Conservation (phyloP, 2,888 invertebrate species). For the Eudemis profundana region DNA sequence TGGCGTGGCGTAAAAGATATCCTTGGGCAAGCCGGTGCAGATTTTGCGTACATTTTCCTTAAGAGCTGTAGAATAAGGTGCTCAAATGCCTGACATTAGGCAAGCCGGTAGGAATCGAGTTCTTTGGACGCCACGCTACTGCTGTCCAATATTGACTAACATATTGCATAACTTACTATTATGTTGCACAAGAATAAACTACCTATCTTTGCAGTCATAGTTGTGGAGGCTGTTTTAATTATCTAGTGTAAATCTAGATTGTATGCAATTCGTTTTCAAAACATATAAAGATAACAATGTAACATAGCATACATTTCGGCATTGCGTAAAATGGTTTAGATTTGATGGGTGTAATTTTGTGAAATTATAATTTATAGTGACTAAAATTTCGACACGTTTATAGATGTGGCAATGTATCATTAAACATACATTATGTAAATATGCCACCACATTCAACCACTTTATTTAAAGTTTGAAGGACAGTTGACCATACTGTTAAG, state of each 20-base stretch:
- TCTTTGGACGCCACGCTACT: too few species aligned
- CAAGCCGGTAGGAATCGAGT: too few species aligned
- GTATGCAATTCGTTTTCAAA: conserved; percentile 9
- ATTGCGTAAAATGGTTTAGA: conserved; percentile 18
- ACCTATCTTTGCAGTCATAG: background rate
- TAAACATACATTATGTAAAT: conserved; percentile 21
- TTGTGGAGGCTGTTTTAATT: background rate
- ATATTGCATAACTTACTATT: background rate
- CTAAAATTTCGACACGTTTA: conserved; percentile 13
- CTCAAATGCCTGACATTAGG: too few species aligned
- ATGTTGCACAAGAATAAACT: background rate
- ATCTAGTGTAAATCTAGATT: conserved; percentile 8
- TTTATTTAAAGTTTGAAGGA: conserved; percentile 18
- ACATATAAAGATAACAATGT: conserved; percentile 11
- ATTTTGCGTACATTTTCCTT: too few species aligned
- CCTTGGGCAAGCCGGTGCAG: too few species aligned
- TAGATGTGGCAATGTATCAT: conserved; percentile 22
- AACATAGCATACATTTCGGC: conserved; percentile 5
- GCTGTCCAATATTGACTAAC: background rate
- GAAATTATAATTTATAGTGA: conserved; percentile 12
- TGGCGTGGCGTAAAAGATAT: too few species aligned
- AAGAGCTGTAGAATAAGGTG: too few species aligned
- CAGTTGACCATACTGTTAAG: background rate
- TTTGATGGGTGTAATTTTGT: conserved; percentile 6
- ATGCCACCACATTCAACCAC: conserved; percentile 3